These are phyloP conservation scores for Asobara japonica DNA, from an alignment of 1,140 invertebrate species.

Conservation along the genomic window DNA sequence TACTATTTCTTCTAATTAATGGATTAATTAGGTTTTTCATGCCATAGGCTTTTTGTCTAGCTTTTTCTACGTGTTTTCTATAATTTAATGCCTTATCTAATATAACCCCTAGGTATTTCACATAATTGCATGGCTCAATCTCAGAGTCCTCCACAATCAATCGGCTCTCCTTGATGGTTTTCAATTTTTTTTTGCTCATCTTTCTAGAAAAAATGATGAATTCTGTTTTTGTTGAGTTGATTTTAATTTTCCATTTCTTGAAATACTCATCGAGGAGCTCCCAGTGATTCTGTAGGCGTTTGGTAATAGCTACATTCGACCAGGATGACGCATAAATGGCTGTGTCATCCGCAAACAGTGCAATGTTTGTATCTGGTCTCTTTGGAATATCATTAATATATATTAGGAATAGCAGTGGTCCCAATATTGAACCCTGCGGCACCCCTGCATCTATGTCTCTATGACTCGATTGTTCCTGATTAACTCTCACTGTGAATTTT, in stretches of 20 bases:
- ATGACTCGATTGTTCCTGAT: not conserved
- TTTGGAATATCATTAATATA: not conserved
- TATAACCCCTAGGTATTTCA: not conserved
- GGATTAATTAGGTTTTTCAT: not conserved
- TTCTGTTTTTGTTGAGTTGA: not conserved
- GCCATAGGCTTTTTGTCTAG: not conserved
- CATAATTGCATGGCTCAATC: too few relatives aligned
- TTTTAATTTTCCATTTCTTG: not conserved
- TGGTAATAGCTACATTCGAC: not conserved
- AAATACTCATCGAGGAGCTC: not conserved
- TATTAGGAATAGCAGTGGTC: not conserved
- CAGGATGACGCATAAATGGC: not conserved
- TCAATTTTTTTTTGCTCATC: not conserved
- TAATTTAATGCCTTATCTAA: not conserved
- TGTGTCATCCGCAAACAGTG: not conserved
- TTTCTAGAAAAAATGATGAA: not conserved
- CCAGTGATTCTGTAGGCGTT: not conserved
- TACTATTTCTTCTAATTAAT: not conserved
- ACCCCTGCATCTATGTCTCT: not conserved
- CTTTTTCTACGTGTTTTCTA: not conserved
- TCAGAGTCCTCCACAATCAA: not conserved
- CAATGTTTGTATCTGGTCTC: not conserved
- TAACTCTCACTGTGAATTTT: not conserved
- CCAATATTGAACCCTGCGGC: not conserved
- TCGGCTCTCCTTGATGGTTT: not conserved